Conservation (phyloP, 2,888 invertebrate species). For the Eupithecia inturbata region DNA sequence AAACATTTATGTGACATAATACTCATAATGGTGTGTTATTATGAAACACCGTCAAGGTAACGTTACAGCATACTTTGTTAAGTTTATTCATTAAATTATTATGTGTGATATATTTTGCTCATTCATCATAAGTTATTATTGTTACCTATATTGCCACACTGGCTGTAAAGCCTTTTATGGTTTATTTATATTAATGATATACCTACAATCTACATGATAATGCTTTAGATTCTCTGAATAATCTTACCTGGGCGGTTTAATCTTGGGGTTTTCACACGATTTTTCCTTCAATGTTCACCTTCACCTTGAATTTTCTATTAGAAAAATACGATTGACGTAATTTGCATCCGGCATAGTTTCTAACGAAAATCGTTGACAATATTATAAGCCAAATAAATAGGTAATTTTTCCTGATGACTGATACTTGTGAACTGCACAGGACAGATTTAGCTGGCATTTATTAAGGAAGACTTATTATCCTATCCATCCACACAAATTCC, state of each 20-base stretch:
- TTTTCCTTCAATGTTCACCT: conserved; percentile 11
- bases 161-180: background rate
- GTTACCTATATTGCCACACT: background rate
- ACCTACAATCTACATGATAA: background rate
- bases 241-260: background rate
- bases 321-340: conserved; percentile 4
- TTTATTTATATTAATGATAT: conserved; percentile 5
- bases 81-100: conserved; percentile 12
- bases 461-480: background rate
- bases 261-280: background rate
- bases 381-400: background rate
- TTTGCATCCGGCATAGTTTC: background rate
- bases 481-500: no score
- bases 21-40: conserved; percentile 25
- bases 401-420: background rate
- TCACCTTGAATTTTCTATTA: conserved; percentile 10
- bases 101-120: conserved; percentile 8
- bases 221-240: conserved; percentile 4
- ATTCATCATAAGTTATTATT: conserved; percentile 14
- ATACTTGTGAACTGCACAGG: background rate
- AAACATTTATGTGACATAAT: conserved; percentile 31
- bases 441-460: background rate
- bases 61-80: conserved; percentile 18
- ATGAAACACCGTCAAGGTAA: conserved; percentile 33
- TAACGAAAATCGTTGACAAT: background rate